These are phyloP conservation scores for Zophobas atratus DNA, from an alignment of 1,140 invertebrate genomes.

Conservation along the genomic window DNA sequence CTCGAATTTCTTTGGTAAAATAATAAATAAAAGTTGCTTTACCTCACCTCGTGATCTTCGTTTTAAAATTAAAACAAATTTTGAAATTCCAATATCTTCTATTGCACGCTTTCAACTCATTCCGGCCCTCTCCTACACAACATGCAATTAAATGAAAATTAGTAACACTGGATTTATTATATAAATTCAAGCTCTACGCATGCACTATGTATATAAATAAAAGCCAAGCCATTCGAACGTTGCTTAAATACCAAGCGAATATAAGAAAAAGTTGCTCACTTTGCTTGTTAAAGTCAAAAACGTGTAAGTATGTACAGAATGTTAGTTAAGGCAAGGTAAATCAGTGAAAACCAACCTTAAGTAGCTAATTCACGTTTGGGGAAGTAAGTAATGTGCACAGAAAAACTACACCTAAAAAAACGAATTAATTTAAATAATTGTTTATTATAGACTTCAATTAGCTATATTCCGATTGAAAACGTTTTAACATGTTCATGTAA, in stretches of 20 bases:
- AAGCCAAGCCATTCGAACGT: conserved; percentile 17
- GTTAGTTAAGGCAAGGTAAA: conserved; percentile 10
- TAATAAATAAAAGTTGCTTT: conserved; percentile 21
- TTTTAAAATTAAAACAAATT: conserved; percentile 16
- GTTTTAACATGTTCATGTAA: conserved; percentile 43
- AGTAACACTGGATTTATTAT: conserved; percentile 27
- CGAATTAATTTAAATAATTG: conserved; percentile 57
- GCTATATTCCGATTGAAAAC: conserved; percentile 47
- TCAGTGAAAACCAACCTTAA: conserved; percentile 55
- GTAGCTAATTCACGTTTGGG: conserved; percentile 51
- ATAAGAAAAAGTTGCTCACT: conserved; percentile 1
- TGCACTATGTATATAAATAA: conserved; percentile 13
- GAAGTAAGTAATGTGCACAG: conserved; percentile 61
- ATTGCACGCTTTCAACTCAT: conserved; percentile 47
- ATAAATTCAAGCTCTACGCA: neutral
- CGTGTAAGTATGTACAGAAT: conserved; percentile 31
- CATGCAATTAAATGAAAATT: conserved; percentile 54
- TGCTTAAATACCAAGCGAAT: conserved; percentile 13
- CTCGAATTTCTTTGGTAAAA: conserved; percentile 53
- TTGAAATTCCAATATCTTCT: conserved; percentile 45
- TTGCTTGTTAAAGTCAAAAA: conserved; percentile 1
- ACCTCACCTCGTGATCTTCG: conserved; percentile 9
- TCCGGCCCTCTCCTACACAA: conserved; percentile 50
- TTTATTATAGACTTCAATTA: conserved; percentile 56
- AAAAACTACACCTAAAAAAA: conserved; percentile 60